A percentile compares a stretch with the other conserved stretches of the same genome.
phyloP scores from a whole-genome alignment of 37 sponge, comb jelly and placozoan genomes.

The Cliona cf. orientalis region DNA sequence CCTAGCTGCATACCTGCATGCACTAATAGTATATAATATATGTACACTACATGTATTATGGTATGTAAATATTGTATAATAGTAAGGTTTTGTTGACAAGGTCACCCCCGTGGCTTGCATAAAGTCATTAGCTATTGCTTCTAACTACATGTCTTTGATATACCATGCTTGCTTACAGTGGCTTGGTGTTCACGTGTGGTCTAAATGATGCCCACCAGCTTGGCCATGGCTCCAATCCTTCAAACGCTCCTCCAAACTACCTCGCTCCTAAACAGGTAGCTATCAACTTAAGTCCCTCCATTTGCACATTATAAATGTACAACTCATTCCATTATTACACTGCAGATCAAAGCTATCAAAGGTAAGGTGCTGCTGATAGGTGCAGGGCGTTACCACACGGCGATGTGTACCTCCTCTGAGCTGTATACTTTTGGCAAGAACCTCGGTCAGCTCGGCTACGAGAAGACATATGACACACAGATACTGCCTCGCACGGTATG shows the following conservation, averaged over 20 bases:
- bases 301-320: neutral
- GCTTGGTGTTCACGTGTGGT: conserved; percentile 88
- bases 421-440: conserved; percentile 88
- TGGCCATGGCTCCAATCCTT: conserved; percentile 62
- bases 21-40: no score
- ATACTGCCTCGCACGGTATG: conserved; percentile 37
- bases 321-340: neutral
- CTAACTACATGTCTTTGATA: no score
- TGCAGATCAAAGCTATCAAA: conserved; percentile 62
- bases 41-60: neutral
- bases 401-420: conserved; percentile 63
- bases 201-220: conserved; percentile 89
- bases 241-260: conserved; percentile 44
- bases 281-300: neutral
- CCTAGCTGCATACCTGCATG: no score
- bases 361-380: conserved; percentile 51
- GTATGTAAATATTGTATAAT: no score
- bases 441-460: conserved; percentile 88
- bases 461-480: conserved; percentile 43
- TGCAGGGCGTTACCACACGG: conserved; percentile 89
- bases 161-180: conserved; percentile 64
- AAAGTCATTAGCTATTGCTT: no score
- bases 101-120: no score
- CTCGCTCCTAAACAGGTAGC: conserved; percentile 65
- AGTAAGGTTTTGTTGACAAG: no score